Percentiles rank a stretch among this genome's conserved stretches.
phyloP scores from a whole-genome alignment of 1,140 invertebrate genomes.

The Scaptomyza montana region DNA sequence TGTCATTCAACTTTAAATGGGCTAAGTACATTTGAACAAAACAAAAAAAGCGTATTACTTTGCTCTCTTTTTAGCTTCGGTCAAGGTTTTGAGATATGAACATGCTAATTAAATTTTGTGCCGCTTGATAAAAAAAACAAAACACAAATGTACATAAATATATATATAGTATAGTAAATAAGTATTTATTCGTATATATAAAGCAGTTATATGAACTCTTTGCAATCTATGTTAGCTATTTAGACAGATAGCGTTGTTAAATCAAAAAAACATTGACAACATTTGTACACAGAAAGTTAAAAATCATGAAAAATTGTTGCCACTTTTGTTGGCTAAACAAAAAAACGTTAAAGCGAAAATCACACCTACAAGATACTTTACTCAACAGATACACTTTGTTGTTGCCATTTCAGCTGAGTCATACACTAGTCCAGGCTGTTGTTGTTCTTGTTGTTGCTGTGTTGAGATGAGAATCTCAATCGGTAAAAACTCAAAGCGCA shows the following conservation, averaged over 20 bases:
- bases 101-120: slow-evolving; percentile 67
- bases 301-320: slow-evolving; percentile 26
- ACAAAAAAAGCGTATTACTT: neutral
- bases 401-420: slow-evolving; percentile 46
- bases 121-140: neutral
- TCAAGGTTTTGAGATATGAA: slow-evolving; percentile 32
- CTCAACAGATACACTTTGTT: slow-evolving; percentile 31
- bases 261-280: slow-evolving; percentile 31
- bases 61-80: slow-evolving; percentile 1
- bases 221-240: slow-evolving; percentile 10
- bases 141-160: neutral
- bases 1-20: slow-evolving; percentile 16
- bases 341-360: slow-evolving; percentile 34
- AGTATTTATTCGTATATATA: slow-evolving; percentile 4
- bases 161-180: slow-evolving; percentile 12
- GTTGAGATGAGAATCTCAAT: slow-evolving; percentile 6
- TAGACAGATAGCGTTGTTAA: slow-evolving; percentile 10
- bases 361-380: slow-evolving; percentile 63
- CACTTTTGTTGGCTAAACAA: neutral
- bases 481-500: slow-evolving; percentile 25
- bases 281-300: slow-evolving; percentile 17
- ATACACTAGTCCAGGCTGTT: slow-evolving; percentile 24
- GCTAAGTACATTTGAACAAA: slow-evolving; percentile 2
- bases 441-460: neutral
- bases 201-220: slow-evolving; percentile 6